Evolutionary conservation across 2,888 invertebrate species (phyloP).

Genomic region (Ceraclea dissimilis): DNA sequence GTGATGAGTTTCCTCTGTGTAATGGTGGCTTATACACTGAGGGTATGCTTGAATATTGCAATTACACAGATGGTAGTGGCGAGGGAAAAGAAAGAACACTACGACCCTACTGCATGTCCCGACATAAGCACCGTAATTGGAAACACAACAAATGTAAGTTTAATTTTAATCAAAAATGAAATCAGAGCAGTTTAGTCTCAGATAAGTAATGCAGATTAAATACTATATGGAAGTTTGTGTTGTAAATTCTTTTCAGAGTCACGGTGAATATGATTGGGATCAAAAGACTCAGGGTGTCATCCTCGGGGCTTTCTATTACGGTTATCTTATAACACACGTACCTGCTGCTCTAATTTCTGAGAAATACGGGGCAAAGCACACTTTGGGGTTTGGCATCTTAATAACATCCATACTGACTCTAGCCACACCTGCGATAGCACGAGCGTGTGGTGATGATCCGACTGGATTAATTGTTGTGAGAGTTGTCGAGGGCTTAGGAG

Average conservation of each 20-base stretch:
- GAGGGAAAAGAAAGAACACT: conserved; percentile 17
- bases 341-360: conserved; percentile 78
- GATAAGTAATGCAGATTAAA: too few relatives aligned
- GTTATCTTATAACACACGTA: conserved; percentile 73
- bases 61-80: conserved; percentile 30
- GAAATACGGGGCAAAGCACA: conserved; percentile 77
- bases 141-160: conserved; percentile 1
- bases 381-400: conserved; percentile 69
- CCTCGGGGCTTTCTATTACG: conserved; percentile 75
- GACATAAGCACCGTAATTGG: conserved; percentile 28
- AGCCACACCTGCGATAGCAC: conserved; percentile 65
- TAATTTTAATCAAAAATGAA: too few relatives aligned
- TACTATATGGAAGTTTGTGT: too few relatives aligned
- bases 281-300: conserved; percentile 65
- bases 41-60: conserved; percentile 62
- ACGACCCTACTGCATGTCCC: conserved; percentile 46
- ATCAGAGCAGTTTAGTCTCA: too few relatives aligned
- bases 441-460: conserved; percentile 43
- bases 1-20: conserved; percentile 69
- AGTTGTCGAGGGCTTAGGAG: conserved; percentile 64
- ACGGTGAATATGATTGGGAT: conserved; percentile 54
- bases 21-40: conserved; percentile 70
- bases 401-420: conserved; percentile 71
- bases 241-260: background rate
- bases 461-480: conserved; percentile 51